Base-by-base conservation (phyloP, 2,888 invertebrate species). In the Parasteatoda lunata region DNA sequence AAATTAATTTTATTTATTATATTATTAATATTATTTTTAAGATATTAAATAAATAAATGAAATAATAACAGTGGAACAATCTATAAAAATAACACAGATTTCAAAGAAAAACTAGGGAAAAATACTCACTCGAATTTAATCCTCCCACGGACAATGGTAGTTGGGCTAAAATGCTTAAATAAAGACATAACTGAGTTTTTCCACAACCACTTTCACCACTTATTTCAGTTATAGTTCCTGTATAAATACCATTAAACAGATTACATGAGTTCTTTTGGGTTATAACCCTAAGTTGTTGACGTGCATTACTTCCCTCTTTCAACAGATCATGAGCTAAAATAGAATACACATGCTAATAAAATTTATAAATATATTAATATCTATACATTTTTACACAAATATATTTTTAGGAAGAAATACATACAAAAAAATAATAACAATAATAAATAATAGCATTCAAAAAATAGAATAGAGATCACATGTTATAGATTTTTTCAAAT, bases 151-250 rank as follows among this genome's bases (percentile, higher is more conserved):
- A 89, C 69, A 77, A 70, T 3, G 94, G 93, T 88, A 94, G 92
- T 92, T 96, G 96, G 88, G 94, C 94, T 85, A 94, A 93, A 45
- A 95, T 92, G 59, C 95, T 93, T 51, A 95, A 91, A 92, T 96
- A 96, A 76, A 97, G 92, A 89, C 94, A 95, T 69, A 96, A 91
- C 91, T 97, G 97, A 0, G 96, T 96, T 93, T 97, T 97, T 6
- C 96, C 96, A 90, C 94, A 93, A 15, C 95, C 95, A 92, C 96
- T 95, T 91, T 95, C 94, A n/a, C 96, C 97, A 91, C 94, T 94
- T 90, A 97, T 93, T 93, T 97, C 96, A 82, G 95, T 95, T 77
- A 97, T 93, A 9, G 80, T 80, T 7, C 80, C 80, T 48, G 77
- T 70, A 68, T 80, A 86, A 30, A 86, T 71, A 8, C 77, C 71